Percentiles rank a stretch among this genome's conserved stretches.
These are phyloP conservation scores for Stenotaenia linearis DNA, from an alignment of 2,888 invertebrate genomes.

Conservation along the genomic window DNA sequence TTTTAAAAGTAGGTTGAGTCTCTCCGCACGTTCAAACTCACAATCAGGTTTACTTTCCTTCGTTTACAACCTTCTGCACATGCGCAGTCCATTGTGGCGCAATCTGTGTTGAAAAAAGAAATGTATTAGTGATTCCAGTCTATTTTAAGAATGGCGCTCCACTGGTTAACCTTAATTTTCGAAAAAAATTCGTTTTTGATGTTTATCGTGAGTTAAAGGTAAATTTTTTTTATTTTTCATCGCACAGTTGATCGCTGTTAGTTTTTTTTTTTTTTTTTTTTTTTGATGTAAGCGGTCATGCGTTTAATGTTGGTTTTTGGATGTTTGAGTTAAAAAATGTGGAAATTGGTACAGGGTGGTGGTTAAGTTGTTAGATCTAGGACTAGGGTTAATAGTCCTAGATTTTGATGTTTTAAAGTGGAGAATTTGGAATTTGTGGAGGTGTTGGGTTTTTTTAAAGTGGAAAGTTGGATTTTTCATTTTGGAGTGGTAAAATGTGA, in stretches of 20 bases:
- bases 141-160: no score
- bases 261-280: no score
- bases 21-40: background rate
- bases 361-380: background rate
- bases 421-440: background rate
- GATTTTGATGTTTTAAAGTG: no score
- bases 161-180: no score
- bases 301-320: background rate
- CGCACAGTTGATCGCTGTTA: background rate
- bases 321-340: background rate
- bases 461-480: background rate
- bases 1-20: background rate
- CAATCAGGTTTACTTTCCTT: conserved; percentile 13
- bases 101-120: background rate
- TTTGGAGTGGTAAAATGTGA: no score
- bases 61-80: background rate
- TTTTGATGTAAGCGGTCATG: background rate
- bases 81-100: background rate
- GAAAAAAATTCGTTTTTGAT: no score
- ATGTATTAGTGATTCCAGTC: no score
- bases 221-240: background rate
- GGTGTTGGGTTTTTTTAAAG: background rate
- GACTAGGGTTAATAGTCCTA: no score
- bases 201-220: background rate
- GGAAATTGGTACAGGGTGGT: background rate